Evolutionary conservation across 1,140 invertebrate genomes (phyloP), one percentile per base, ranked within the genome.

Genomic region (Mizuhopecten yessoensis): DNA sequence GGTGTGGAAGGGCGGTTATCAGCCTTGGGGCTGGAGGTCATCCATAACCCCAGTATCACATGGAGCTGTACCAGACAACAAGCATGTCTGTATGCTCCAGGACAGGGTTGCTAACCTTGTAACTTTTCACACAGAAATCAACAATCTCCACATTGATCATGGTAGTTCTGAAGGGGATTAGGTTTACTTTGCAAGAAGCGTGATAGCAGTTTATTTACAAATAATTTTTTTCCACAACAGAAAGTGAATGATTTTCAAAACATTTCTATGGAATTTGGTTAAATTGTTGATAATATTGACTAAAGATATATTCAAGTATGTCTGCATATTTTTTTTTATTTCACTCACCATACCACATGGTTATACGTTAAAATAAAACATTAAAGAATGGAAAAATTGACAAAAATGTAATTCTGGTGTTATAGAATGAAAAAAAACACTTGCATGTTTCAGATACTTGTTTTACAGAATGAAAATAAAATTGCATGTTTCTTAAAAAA

Each of bases 151-250:
- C 45, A 49, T 49, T 49, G 45, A 49, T 2, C 20, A 2, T 49
- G 45, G 11, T 49, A 23, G 1, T 23, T 20, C 3, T 2, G 20
- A 49, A 13, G 2, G 2, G 13, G 11, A 49, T 49, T 23, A 2
- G 11, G 45, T n/a, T n/a, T n/a, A n/a, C 5, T 75, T 75, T 23
- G 57, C 23, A n/a, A 75, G n/a, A 17, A 75, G n/a, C n/a, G n/a
- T n/a, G n/a, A n/a, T n/a, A 75, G n/a, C 57, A n/a, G 15, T 75
- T 75, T 29, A 75, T 75, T 75, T 75, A 75, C n/a, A 75, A 75
- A 75, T 75, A 23, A 9, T 75, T 49, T 49, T 49, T 49, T 49
- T 49, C 13, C 45, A 10, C 36, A 13, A 49, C 45, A 49, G 20
- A n/a, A n/a, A 49, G 11, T 49, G 45, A 10, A 5, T 49, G 45